Evolutionary conservation across 2,797 vertebrate genomes (phyloP), one percentile per base, ranked within the genome.

Genomic region (Melanotaenia maccullochi): DNA sequence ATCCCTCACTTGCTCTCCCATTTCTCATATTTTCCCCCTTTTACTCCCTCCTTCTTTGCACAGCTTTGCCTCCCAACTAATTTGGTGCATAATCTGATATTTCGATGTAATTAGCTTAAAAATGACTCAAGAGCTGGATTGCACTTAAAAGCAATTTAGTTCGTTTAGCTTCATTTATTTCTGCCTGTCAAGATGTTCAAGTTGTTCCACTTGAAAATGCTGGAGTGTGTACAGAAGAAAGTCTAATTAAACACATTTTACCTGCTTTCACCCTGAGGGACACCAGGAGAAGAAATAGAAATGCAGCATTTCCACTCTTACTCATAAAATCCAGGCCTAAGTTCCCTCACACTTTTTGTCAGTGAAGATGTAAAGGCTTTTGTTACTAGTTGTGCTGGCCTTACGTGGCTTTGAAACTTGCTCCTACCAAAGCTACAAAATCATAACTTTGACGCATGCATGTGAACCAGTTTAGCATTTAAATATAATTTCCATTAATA

Each of bases 121-220:
- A 80, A 84, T 83, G 44, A 86, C 68, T 87, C 72, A 62, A 82
- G 77, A 82, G 80, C 40, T 59, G 58, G 68, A 79, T 77, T 68
- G 79, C 85, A 85, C 88, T 90, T 89, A 76, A 82, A 84, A 82
- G 71, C 84, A 78, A 85, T 88, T 83, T 59, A 25, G 40, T 76
- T 81, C 12, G 25, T 82, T 90, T 72, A 30, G 70, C 64, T 68
- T 68, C 3, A 76, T 83, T 87, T 78, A 74, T 70, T 78, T 75
- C n/a, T 36, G 62, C 68, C 40, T 38, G 61, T 80, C 60, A 69
- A 74, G 79, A 83, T 40, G 60, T 49, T 82, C 74, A 73, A 71
- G 78, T 81, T 61, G 52, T 55, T 63, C 59, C 68, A 73, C 73
- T 85, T 59, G 61, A 72, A 74, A 36, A 76, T 24, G 9, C 25